These are phyloP conservation scores for Anthrax anthrax DNA, from an alignment of 2,888 invertebrate species.

Conservation along the genomic window DNA sequence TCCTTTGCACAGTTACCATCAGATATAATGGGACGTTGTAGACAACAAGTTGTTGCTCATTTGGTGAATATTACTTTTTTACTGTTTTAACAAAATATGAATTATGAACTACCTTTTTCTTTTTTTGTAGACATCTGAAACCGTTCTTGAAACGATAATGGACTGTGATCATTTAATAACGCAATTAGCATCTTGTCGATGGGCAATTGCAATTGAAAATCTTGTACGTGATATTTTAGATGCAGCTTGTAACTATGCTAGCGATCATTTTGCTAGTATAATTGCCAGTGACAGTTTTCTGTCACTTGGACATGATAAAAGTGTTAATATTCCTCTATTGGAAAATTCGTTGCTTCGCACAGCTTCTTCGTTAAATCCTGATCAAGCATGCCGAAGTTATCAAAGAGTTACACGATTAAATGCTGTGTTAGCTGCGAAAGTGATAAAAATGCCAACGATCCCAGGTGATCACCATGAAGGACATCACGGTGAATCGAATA, in stretches of 20 bases:
- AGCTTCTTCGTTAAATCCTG: slow-evolving; percentile 63
- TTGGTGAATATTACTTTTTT: slow-evolving; percentile 37
- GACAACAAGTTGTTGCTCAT: slow-evolving; percentile 66
- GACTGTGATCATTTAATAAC: slow-evolving; percentile 70
- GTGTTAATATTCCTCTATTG: slow-evolving; percentile 58
- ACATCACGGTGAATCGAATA: background rate
- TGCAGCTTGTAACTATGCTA: slow-evolving; percentile 63
- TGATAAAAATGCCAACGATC: slow-evolving; percentile 31
- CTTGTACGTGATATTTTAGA: slow-evolving; percentile 68
- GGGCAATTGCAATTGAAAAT: slow-evolving; percentile 58
- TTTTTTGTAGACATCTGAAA: slow-evolving; percentile 48
- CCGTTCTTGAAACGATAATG: slow-evolving; percentile 66
- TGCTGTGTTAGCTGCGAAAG: slow-evolving; percentile 31
- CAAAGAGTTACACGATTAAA: slow-evolving; percentile 33
- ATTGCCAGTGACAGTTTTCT: slow-evolving; percentile 52
- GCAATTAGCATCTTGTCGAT: slow-evolving; percentile 62
- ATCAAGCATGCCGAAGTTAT: slow-evolving; percentile 71
- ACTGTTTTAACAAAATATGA: background rate
- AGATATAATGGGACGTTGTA: slow-evolving; percentile 70
- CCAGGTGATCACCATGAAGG: slow-evolving; percentile 14
- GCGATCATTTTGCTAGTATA: slow-evolving; percentile 62
- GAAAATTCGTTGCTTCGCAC: slow-evolving; percentile 68
- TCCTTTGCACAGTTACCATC: slow-evolving; percentile 74
- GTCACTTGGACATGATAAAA: slow-evolving; percentile 52
- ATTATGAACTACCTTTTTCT: background rate